These are phyloP conservation scores for Neolamprologus fasciatus DNA, from an alignment of 2,113 vertebrate genomes.

Conservation along the genomic window DNA sequence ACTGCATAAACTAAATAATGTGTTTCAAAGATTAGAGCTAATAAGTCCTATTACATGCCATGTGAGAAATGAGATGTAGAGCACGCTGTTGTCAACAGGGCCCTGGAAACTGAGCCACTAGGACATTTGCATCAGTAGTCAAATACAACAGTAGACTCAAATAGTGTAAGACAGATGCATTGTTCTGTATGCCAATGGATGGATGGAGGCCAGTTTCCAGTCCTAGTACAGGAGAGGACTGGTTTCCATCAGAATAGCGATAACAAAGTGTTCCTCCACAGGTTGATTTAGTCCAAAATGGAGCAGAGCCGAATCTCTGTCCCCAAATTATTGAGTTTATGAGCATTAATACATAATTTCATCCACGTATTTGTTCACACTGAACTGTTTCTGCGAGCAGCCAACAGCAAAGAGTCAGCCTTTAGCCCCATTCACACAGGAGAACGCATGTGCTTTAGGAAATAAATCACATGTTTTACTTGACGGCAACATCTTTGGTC, in stretches of 20 bases:
- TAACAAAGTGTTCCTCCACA: background rate
- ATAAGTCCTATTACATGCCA: background rate
- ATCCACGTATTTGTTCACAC: background rate
- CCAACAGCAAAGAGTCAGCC: background rate
- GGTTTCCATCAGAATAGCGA: background rate
- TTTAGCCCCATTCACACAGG: background rate
- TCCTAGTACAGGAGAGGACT: background rate
- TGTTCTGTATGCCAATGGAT: background rate
- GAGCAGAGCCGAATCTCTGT: background rate
- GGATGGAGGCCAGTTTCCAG: background rate
- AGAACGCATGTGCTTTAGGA: background rate
- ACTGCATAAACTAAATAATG: background rate
- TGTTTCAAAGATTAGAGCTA: background rate
- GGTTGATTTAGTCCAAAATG: background rate
- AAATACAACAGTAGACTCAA: slow-evolving; percentile 2
- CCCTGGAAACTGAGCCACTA: background rate
- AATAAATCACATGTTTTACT: background rate
- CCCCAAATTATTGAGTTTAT: background rate
- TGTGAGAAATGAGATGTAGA: background rate
- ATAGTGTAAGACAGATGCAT: background rate
- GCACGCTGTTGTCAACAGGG: background rate
- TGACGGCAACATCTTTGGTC: background rate
- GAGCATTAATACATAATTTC: background rate
- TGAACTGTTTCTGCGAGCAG: background rate
- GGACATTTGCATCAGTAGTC: slow-evolving; percentile 2